These are phyloP conservation scores for Xanthostigma xanthostigma DNA, from an alignment of 2,888 invertebrate species.

Conservation along the genomic window DNA sequence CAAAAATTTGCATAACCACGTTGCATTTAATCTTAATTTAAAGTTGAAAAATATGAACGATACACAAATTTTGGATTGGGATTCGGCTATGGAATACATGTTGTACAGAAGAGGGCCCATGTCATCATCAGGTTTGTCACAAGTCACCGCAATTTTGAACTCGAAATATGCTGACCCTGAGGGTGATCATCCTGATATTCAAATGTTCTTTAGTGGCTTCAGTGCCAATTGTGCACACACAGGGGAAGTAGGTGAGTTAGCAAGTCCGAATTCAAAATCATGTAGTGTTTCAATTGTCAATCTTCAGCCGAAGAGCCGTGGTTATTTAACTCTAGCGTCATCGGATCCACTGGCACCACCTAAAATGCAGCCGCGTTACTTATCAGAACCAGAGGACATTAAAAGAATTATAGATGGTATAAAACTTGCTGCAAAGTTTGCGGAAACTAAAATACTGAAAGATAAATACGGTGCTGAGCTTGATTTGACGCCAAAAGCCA, in stretches of 20 bases:
- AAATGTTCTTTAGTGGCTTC: slow-evolving; percentile 51
- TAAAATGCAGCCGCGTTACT: slow-evolving; percentile 63
- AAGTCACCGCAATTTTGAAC: slow-evolving; percentile 49
- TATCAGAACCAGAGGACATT: slow-evolving; percentile 48
- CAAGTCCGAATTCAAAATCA: slow-evolving; percentile 22
- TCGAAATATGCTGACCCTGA: slow-evolving; percentile 42
- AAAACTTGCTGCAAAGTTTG: slow-evolving; percentile 38
- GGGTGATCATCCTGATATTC: slow-evolving; percentile 46
- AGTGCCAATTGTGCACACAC: slow-evolving; percentile 40
- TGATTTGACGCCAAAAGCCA: slow-evolving; percentile 31
- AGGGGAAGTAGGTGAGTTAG: slow-evolving; percentile 30
- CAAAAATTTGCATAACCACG: slow-evolving; percentile 52
- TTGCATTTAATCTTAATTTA: slow-evolving; percentile 43
- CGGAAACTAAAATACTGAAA: slow-evolving; percentile 38
- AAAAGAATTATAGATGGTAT: slow-evolving; percentile 47
- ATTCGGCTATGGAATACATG: slow-evolving; percentile 43
- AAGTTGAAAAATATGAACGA: slow-evolving; percentile 24
- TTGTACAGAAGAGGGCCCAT: slow-evolving; percentile 43
- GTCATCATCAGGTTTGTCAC: slow-evolving; percentile 48
- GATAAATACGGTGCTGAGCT: slow-evolving; percentile 40
- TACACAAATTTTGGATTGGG: slow-evolving; percentile 41
- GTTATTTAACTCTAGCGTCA: slow-evolving; percentile 44
- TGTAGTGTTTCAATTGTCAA: slow-evolving; percentile 40
- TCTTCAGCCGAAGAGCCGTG: slow-evolving; percentile 50
- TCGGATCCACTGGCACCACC: slow-evolving; percentile 55